These are phyloP conservation scores for Beaufortia kweichowensis DNA, from an alignment of 2,113 vertebrate species.

Conservation along the genomic window DNA sequence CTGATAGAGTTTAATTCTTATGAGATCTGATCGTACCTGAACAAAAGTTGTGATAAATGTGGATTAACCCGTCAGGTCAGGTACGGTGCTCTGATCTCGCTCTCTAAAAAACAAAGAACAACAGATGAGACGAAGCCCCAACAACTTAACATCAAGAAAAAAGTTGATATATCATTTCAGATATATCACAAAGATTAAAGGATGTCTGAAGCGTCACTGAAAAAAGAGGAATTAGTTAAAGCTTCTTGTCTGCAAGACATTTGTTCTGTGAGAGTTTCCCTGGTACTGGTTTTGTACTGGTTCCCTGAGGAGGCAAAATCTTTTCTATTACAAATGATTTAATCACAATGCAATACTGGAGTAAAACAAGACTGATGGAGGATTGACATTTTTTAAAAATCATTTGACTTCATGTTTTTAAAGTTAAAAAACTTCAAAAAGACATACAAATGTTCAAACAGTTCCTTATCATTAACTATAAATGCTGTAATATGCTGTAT, in stretches of 20 bases:
- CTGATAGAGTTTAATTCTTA: background rate
- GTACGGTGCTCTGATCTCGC: slow-evolving; percentile 60
- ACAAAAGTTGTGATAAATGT: background rate
- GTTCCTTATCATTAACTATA: too few relatives aligned
- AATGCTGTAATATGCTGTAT: too few relatives aligned
- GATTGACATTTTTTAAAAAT: background rate
- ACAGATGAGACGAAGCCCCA: background rate
- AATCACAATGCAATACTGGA: background rate
- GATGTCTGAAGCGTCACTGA: slow-evolving; percentile 42
- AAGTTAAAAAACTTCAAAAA: too few relatives aligned
- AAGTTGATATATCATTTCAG: too few relatives aligned
- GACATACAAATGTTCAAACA: too few relatives aligned
- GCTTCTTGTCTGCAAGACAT: slow-evolving; percentile 25
- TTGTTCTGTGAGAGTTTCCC: background rate
- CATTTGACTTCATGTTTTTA: too few relatives aligned
- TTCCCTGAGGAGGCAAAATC: slow-evolving; percentile 15
- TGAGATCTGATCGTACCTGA: slow-evolving; percentile 54
- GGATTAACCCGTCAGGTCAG: slow-evolving; percentile 66
- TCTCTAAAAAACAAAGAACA: slow-evolving; percentile 64
- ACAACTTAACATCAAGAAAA: too few relatives aligned
- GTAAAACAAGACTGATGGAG: background rate
- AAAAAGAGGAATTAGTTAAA: slow-evolving; percentile 51
- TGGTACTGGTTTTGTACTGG: background rate
- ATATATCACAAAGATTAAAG: slow-evolving; percentile 42
- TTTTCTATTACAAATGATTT: background rate